Evolutionary conservation across 2,888 invertebrate genomes (phyloP), one percentile per base, ranked within the genome.

Genomic region (Eurois occulta): DNA sequence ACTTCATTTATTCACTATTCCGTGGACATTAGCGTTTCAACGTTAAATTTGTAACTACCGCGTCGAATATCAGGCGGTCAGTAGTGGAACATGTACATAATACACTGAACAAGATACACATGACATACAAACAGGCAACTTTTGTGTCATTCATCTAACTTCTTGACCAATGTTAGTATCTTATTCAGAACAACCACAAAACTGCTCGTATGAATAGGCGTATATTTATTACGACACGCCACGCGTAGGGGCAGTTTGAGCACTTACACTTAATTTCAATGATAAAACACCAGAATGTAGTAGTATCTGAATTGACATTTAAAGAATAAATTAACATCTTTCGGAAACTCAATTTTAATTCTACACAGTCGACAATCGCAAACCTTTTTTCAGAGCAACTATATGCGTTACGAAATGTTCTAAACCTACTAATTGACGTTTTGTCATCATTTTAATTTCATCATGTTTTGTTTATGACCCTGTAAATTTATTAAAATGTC

Each of bases 21-120:
- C 21, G 60, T 86, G 84, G 66, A 5, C 16, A 55, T 46, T 6
- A 41, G 35, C 55, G 43, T 71, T 73, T 75, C 62, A 80, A 85
- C 58, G 35, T 71, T 71, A 43, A 72, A 65, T 65, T 73, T 70
- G 32, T 74, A 66, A 86, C 55, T 65, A 46, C 75, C 70, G 75
- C 46, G 55, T 46, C 66, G 52, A 48, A 43, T n/a, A 75, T 68
- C 73, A 73, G 28, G 73, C 43, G 83, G 77, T 75, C n/a, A 60
- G 72, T 81, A 78, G 77, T 70, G 70, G 72, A 80, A 88, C 79
- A 81, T 86, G 80, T 80, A 78, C 58, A 88, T 88, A 84, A 81
- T 81, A 84, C 77, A 75, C 81, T 78, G 77, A 88, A 69, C 81
- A 80, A 84, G 76, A 72, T 73, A 74, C 73, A 76, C 76, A 43